A percentile compares a stretch with the other conserved stretches of the same genome.
Evolutionary conservation across 1,140 invertebrate genomes (phyloP).

Genomic region (Phortica variegata): DNA sequence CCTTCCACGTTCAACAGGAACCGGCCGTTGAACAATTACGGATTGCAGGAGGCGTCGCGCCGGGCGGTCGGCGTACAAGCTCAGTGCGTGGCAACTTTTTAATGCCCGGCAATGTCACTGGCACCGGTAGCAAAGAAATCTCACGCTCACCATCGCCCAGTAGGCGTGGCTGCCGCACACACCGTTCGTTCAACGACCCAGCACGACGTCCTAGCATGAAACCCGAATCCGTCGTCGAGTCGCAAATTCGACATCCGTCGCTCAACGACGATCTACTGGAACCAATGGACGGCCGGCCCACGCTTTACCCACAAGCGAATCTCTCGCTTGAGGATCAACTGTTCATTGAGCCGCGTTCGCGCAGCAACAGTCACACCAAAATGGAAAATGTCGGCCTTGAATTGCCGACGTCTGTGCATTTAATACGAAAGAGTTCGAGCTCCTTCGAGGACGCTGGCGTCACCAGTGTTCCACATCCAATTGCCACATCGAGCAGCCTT

Average conservation of each 20-base stretch:
- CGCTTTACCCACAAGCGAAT: conserved; percentile 37
- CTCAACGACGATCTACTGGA: conserved; percentile 52
- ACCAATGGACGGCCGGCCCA: conserved; percentile 18
- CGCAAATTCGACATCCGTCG: conserved; percentile 50
- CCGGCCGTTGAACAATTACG: conserved; percentile 49
- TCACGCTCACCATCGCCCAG: conserved; percentile 54
- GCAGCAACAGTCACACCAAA: conserved; percentile 54
- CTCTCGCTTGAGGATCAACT: conserved; percentile 52
- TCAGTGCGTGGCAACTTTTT: conserved; percentile 52
- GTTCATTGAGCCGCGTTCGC: conserved; percentile 48
- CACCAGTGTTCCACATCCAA: conserved; percentile 39
- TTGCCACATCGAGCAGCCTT: conserved; percentile 40
- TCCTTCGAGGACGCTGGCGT: conserved; percentile 42
- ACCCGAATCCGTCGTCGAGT: conserved; percentile 44
- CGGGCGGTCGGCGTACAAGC: conserved; percentile 48
- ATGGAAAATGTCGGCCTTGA: conserved; percentile 50
- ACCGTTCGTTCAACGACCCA: conserved; percentile 54
- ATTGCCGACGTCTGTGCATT: conserved; percentile 36
- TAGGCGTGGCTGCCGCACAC: conserved; percentile 45
- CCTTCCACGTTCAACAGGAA: conserved; percentile 56
- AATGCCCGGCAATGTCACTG: conserved; percentile 39
- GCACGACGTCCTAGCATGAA: conserved; percentile 35
- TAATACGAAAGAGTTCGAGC: conserved; percentile 43
- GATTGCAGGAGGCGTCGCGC: conserved; percentile 36
- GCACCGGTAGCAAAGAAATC: conserved; percentile 34